These are phyloP conservation scores for Alethe diademata DNA, from an alignment of 2,113 vertebrate species.

Conservation along the genomic window DNA sequence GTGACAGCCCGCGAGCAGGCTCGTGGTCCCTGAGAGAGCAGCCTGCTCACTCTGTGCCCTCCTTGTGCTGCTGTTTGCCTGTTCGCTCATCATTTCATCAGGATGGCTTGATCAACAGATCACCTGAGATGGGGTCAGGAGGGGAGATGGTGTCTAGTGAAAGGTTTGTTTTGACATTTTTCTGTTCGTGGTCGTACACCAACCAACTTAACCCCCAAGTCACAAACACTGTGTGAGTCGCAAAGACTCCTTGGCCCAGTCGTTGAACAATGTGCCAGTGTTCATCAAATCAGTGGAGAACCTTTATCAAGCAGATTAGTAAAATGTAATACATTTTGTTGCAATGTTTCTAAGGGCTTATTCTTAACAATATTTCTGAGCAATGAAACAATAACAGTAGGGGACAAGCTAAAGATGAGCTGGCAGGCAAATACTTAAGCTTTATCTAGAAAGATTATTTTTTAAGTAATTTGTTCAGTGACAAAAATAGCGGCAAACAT, in stretches of 20 bases:
- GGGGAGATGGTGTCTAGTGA: neutral
- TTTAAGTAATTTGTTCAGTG: neutral
- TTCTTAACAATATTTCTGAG: neutral
- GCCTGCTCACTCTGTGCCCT: neutral
- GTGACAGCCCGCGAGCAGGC: accelerated
- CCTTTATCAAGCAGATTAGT: neutral
- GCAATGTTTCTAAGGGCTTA: neutral
- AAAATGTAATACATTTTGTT: neutral
- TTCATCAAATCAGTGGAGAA: neutral
- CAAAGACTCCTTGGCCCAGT: neutral
- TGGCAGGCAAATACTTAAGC: neutral
- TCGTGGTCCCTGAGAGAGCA: neutral
- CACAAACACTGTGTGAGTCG: accelerated
- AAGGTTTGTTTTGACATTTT: neutral
- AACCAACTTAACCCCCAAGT: neutral
- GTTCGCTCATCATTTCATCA: neutral
- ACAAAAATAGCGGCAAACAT: neutral
- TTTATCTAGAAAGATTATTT: slow-evolving; percentile 3
- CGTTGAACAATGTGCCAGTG: accelerated
- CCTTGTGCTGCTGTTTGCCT: neutral
- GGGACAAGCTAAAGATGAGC: neutral
- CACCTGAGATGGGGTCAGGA: neutral
- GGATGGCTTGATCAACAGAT: accelerated
- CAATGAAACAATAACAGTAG: neutral
- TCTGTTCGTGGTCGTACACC: neutral